Evolutionary conservation across 1,140 invertebrate genomes (phyloP), one percentile per base, ranked within the genome.

Genomic region (Cotesia typhae): DNA sequence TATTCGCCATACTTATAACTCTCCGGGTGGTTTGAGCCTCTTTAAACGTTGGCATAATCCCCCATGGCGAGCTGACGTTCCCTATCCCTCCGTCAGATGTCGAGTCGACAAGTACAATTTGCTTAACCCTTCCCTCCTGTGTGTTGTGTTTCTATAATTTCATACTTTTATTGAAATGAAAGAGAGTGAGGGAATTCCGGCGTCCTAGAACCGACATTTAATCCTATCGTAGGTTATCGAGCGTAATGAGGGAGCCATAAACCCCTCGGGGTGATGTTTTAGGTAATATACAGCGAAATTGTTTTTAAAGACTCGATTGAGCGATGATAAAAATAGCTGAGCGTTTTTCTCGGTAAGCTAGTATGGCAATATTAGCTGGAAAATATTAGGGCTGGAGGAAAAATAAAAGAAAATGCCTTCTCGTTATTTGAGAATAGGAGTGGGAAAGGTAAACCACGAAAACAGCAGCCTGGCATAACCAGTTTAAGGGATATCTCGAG

Each of bases 401-500:
- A 65, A 64, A 65, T 41, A 65, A 67, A 66, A 64, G 59, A 64
- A 67, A 57, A 36, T 71, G 28, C 28, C 28, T 28, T 28, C 28
- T 28, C 28, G 28, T 28, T 28, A 28, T 28, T 28, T 28, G 2
- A 28, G 2, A 3, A 28, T 28, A 28, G 10, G 52, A 20, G 38
- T 36, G 64, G 38, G 61, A 70, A 55, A 38, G 51, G 65, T 67
- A 71, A 75, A 37, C 78, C 74, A 76, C 63, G 41, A 47, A 47
- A 47, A 77, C 79, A 80, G 76, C 79, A 73, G 72, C 9, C 73
- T 77, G 81, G 78, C 75, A 77, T 82, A 82, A 81, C 77, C 77
- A 79, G 77, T 81, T 81, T 79, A 74, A 9, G 36, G 57, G 74
- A 78, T 79, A 79, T 82, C 81, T 79, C 68, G 72, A 74, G 76